phyloP scores from a whole-genome alignment of 1,140 invertebrate species.

The Vanessa tameamea region DNA sequence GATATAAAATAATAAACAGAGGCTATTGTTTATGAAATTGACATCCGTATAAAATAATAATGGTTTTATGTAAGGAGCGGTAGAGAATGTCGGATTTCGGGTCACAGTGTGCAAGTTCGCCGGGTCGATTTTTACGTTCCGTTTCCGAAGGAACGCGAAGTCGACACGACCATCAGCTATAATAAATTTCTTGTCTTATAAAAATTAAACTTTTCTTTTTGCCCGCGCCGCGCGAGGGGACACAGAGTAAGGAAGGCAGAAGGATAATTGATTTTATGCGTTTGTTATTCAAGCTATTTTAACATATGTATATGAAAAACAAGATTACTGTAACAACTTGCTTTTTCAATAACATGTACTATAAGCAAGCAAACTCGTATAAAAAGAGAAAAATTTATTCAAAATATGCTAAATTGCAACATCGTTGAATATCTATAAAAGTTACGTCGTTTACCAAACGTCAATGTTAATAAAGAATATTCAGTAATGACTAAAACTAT shows the following conservation, averaged over 20 bases:
- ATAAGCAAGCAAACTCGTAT: too few relatives aligned
- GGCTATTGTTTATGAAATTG: too few relatives aligned
- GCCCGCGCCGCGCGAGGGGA: slow-evolving; percentile 57
- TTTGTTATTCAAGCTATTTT: not conserved
- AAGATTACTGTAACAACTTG: too few relatives aligned
- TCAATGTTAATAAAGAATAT: too few relatives aligned
- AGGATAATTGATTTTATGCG: not conserved
- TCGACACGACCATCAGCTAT: slow-evolving; percentile 76
- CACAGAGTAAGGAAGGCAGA: slow-evolving; percentile 50
- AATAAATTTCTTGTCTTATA: slow-evolving; percentile 81
- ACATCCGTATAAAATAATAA: too few relatives aligned
- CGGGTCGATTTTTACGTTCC: slow-evolving; percentile 73
- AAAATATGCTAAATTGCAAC: too few relatives aligned
- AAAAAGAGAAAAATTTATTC: too few relatives aligned
- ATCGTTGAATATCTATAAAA: too few relatives aligned
- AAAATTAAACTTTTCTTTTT: slow-evolving; percentile 81
- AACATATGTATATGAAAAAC: not conserved
- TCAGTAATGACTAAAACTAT: too few relatives aligned
- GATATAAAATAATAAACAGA: too few relatives aligned
- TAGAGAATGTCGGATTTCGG: slow-evolving; percentile 21
- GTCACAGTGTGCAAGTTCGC: slow-evolving; percentile 40
- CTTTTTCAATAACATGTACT: too few relatives aligned
- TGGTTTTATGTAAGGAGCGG: not conserved
- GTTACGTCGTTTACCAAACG: too few relatives aligned
- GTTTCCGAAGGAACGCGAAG: slow-evolving; percentile 78